These are phyloP conservation scores for Lucilia cuprina DNA, from an alignment of 1,140 invertebrate species.

Conservation along the genomic window DNA sequence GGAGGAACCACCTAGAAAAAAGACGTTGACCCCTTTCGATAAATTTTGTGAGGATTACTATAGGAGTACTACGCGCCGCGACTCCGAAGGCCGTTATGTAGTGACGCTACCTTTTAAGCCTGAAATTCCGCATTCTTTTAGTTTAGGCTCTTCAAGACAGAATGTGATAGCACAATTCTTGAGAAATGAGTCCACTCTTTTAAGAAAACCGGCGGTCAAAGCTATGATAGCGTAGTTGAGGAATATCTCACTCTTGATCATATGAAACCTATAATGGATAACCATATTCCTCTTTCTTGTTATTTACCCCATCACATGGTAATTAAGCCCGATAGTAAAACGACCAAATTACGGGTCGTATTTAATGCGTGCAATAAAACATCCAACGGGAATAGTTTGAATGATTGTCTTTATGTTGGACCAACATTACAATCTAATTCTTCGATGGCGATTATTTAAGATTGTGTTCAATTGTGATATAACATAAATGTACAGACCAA, in stretches of 20 bases:
- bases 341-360: neutral
- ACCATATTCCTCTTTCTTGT: neutral
- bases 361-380: neutral
- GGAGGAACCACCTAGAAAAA: neutral
- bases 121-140: neutral
- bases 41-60: neutral
- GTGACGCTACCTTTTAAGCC: neutral
- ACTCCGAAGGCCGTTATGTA: neutral
- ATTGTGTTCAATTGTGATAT: neutral
- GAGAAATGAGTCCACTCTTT: neutral
- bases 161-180: neutral
- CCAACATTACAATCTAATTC: neutral
- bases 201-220: neutral
- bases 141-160: neutral
- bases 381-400: neutral
- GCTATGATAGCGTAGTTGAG: neutral
- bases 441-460: too few species aligned
- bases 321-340: slow-evolving; percentile 19
- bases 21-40: neutral
- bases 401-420: neutral
- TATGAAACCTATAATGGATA: neutral
- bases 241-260: neutral
- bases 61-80: neutral
- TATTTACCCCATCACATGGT: slow-evolving; percentile 57
- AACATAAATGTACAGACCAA: neutral